Evolutionary conservation across 2,797 vertebrate genomes (phyloP), one percentile per base, ranked within the genome.

Genomic region (Threskiornis aethiopicus): DNA sequence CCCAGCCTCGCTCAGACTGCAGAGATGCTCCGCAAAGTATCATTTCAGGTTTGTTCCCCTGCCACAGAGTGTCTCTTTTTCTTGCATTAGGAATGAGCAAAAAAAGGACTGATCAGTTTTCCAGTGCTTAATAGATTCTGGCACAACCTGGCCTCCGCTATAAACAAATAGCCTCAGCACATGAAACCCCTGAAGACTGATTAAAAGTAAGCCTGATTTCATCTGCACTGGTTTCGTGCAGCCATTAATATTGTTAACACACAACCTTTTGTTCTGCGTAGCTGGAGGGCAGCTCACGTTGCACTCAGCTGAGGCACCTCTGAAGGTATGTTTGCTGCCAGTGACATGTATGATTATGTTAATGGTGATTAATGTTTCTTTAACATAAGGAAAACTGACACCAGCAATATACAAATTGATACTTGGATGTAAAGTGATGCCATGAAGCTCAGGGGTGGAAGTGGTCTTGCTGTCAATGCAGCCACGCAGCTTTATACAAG

Each of bases 161-260:
- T 82, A 97, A 95, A 95, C 89, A 97, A 97, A 95, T 81, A 94
- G 87, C 81, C 91, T 89, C 73, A 85, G 86, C 85, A 85, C 86
- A 87, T 7, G 59, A 90, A 84, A 67, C 54, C 89, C 81, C 90
- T 90, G 76, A 76, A 96, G 95, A 97, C 87, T 91, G 89, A 96
- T 96, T 90, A 93, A 96, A 95, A 96, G 88, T 21, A 93, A 96
- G 82, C 51, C 89, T 80, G 86, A 96, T 96, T 96, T 96, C 96
- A 97, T 96, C 93, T 81, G 82, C 80, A 73, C 71, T 55, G 86
- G 67, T 87, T 93, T 26, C 5, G 8, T 70, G 83, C 75, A 83
- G 72, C 87, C 87, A 72, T 89, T 96, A 96, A 96, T 78, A 91
- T 94, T 93, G 96, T 97, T 95, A 97, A 96, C 97, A 97, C 80